These are phyloP conservation scores for Hydrozoanthus tunicans DNA, from an alignment of 64 coral and sea anemone species.

Conservation along the genomic window DNA sequence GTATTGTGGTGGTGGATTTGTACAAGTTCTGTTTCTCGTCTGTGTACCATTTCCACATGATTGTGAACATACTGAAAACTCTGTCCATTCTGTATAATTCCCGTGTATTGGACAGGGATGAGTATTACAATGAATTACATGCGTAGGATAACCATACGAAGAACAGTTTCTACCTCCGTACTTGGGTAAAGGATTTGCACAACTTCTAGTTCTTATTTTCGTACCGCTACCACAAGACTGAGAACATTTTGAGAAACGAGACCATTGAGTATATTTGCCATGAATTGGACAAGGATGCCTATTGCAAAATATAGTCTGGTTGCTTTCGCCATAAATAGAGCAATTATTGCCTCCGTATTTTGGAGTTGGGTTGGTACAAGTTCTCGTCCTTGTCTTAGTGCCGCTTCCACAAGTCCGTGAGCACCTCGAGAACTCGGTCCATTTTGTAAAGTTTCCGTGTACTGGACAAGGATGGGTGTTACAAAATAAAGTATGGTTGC, in stretches of 20 bases:
- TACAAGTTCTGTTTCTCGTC: constrained; percentile 47
- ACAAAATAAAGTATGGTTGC: constrained; percentile 37
- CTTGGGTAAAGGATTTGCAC: not conserved
- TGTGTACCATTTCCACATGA: constrained; percentile 45
- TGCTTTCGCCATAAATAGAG: constrained; percentile 29
- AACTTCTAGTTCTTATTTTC: constrained; percentile 17
- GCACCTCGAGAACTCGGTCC: constrained; percentile 60
- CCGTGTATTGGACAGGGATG: constrained; percentile 48
- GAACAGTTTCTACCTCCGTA: constrained; percentile 26
- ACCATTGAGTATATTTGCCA: constrained; percentile 78
- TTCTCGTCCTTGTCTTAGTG: constrained; percentile 38
- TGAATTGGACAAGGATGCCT: constrained; percentile 65
- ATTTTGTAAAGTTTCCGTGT: constrained; percentile 78
- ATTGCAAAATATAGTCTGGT: constrained; percentile 51
- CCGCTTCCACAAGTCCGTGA: constrained; percentile 72
- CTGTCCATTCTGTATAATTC: constrained; percentile 42
- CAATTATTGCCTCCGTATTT: constrained; percentile 41
- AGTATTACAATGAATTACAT: constrained; percentile 37
- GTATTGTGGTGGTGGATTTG: not conserved
- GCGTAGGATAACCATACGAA: not conserved
- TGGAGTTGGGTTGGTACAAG: constrained; percentile 25
- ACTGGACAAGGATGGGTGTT: constrained; percentile 70
- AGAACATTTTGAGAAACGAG: constrained; percentile 55
- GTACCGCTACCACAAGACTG: constrained; percentile 60
- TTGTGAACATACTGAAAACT: constrained; percentile 39